These are phyloP conservation scores for Onychomys leucogaster DNA, from an alignment of 2,797 vertebrate genomes.

Conservation along the genomic window DNA sequence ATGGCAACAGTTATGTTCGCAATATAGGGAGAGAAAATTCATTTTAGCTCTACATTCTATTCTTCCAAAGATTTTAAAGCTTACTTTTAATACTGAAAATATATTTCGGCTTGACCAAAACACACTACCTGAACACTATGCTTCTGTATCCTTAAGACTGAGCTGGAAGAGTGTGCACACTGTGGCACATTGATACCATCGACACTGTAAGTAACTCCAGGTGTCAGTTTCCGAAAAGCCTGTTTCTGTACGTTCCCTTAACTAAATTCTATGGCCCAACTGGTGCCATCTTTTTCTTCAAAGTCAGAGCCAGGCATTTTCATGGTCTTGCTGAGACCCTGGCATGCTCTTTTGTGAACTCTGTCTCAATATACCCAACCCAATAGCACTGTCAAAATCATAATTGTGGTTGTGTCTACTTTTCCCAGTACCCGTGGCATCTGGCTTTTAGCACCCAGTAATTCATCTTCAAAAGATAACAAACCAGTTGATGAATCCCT, in stretches of 20 bases:
- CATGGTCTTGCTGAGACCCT: neutral
- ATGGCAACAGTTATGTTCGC: neutral
- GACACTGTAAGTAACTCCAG: neutral
- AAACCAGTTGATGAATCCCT: neutral
- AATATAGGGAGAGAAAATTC: neutral
- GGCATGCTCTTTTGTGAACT: neutral
- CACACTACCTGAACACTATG: neutral
- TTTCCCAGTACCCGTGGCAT: neutral
- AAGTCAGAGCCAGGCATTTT: neutral
- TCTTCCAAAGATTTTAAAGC: neutral
- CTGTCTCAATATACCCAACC: neutral
- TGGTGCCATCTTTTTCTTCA: neutral
- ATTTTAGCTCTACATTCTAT: conserved; percentile 1
- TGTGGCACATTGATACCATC: neutral
- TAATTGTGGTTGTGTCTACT: neutral
- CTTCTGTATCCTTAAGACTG: neutral
- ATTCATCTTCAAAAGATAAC: neutral
- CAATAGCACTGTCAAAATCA: neutral
- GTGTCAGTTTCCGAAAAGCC: neutral
- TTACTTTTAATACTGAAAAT: neutral
- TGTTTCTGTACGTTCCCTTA: neutral
- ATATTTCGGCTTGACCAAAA: neutral
- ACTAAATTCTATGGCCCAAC: neutral
- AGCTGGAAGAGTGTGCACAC: neutral
- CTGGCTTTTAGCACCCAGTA: neutral